Evolutionary conservation across 1,140 invertebrate genomes (phyloP).

Genomic region (Agrilus planipennis): DNA sequence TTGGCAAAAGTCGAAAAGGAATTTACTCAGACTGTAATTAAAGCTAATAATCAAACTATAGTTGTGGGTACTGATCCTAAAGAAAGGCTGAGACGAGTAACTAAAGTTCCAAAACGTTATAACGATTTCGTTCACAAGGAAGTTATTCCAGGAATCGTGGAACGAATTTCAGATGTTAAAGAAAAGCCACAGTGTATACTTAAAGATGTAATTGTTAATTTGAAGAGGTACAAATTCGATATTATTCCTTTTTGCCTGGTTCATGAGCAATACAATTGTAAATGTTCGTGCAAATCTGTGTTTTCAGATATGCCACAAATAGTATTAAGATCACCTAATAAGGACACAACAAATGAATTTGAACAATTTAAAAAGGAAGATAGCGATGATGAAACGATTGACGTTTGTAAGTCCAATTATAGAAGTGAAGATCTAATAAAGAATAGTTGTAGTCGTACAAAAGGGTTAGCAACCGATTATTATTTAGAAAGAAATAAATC

Average conservation of each 20-base stretch:
- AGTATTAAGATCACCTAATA: background rate
- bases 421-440: no score
- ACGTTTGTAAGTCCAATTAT: no score
- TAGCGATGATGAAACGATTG: no score
- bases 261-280: constrained; percentile 29
- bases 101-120: constrained; percentile 31
- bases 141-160: background rate
- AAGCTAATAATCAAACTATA: constrained; percentile 32
- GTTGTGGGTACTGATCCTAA: constrained; percentile 27
- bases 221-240: constrained; percentile 20
- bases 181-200: background rate
- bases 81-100: constrained; percentile 24
- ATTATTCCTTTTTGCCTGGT: constrained; percentile 30
- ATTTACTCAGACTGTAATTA: constrained; percentile 36
- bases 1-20: constrained; percentile 34
- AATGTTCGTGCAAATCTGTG: constrained; percentile 14
- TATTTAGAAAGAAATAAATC: no score
- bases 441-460: no score
- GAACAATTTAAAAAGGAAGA: background rate
- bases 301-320: background rate
- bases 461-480: no score
- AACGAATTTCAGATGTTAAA: background rate
- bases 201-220: constrained; percentile 13
- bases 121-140: constrained; percentile 27
- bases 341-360: background rate